These are phyloP conservation scores for Tinea semifulvella DNA, from an alignment of 2,888 invertebrate species.

Conservation along the genomic window DNA sequence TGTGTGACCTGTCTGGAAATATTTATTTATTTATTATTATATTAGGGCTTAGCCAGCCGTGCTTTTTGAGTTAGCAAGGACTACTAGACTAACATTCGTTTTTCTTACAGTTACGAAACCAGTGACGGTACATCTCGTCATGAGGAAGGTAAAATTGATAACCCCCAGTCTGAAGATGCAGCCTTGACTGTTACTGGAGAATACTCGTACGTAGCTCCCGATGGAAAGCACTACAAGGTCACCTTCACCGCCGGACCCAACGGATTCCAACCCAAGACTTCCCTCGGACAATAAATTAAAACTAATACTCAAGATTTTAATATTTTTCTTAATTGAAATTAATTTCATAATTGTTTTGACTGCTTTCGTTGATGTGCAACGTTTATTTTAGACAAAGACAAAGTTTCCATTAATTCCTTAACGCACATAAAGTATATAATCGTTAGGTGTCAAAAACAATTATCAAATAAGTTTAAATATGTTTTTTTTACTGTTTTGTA, in stretches of 20 bases:
- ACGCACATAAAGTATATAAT: too few species aligned
- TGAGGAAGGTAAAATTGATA: constrained; percentile 72
- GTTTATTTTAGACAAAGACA: not conserved
- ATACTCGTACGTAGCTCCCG: constrained; percentile 70
- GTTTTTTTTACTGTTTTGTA: not conserved
- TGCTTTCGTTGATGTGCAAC: not conserved
- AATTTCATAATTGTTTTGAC: not conserved
- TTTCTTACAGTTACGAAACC: constrained; percentile 65
- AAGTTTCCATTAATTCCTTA: not conserved
- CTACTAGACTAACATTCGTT: not conserved
- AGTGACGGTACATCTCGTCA: constrained; percentile 73
- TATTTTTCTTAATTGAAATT: constrained; percentile 5
- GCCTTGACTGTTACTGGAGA: constrained; percentile 70
- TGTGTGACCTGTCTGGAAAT: too few species aligned
- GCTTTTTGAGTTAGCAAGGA: too few species aligned
- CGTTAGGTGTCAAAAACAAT: not conserved
- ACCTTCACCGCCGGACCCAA: constrained; percentile 71
- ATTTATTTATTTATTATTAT: too few species aligned
- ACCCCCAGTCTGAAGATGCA: constrained; percentile 70
- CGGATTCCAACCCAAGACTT: constrained; percentile 67
- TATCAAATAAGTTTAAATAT: not conserved
- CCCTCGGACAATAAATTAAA: constrained; percentile 49
- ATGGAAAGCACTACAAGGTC: constrained; percentile 72
- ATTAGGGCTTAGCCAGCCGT: too few species aligned
- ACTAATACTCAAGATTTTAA: constrained; percentile 17